Percentiles rank a stretch among this genome's conserved stretches.
Conservation (phyloP, 2,113 vertebrate genomes). For the Thalassarche chlororhynchos region DNA sequence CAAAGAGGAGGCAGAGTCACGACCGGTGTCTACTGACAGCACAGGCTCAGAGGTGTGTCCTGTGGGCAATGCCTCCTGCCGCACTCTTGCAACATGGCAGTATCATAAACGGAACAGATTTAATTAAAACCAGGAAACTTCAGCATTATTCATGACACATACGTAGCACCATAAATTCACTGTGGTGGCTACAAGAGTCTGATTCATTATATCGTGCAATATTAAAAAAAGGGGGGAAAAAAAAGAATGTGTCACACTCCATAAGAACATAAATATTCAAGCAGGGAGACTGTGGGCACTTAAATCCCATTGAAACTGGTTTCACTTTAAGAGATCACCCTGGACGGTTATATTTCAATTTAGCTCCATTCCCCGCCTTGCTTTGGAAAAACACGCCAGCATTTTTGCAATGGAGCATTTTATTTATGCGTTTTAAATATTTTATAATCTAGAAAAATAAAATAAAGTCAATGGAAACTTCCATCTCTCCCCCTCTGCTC, state of each 20-base stretch:
- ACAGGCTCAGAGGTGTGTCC: not conserved
- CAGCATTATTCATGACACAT: not conserved
- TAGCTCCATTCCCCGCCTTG: fast-evolving
- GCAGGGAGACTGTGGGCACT: not conserved
- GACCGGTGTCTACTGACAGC: fast-evolving
- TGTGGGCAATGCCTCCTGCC: not conserved
- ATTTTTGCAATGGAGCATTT: slow-evolving; percentile 28
- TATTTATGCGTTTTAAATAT: not conserved
- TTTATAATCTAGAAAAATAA: not conserved
- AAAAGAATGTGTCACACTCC: not conserved
- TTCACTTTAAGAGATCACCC: not conserved
- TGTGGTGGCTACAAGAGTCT: not conserved
- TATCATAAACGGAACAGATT: not conserved
- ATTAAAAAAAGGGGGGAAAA: not conserved
- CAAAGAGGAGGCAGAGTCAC: not conserved
- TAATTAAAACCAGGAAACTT: slow-evolving; percentile 45
- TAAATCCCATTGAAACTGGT: not conserved
- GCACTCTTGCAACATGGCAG: not conserved
- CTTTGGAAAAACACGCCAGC: not conserved
- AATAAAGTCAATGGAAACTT: not conserved
- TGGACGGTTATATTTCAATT: not conserved
- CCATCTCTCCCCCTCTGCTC: not conserved
- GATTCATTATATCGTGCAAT: not conserved
- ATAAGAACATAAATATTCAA: slow-evolving; percentile 14
- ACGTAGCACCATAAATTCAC: slow-evolving; percentile 3